These are phyloP conservation scores for Priapulus caudatus DNA, from an alignment of 2,888 invertebrate species.

Conservation along the genomic window DNA sequence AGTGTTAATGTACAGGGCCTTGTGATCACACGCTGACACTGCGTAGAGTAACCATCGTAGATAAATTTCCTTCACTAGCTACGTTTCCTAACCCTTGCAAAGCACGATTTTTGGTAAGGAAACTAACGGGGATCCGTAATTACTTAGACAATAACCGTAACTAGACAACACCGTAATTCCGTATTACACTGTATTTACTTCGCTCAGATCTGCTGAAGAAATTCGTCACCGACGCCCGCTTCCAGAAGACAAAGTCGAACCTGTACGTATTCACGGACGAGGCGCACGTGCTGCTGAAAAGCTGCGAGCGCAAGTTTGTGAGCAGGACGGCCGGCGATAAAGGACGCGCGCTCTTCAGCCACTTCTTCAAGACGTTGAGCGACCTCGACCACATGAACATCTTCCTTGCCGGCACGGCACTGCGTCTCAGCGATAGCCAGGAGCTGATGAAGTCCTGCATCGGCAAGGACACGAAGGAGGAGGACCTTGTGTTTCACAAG, in stretches of 20 bases:
- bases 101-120: too few species aligned
- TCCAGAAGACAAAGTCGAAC: background rate
- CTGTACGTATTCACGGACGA: slow-evolving; percentile 1
- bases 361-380: slow-evolving; percentile 3
- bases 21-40: too few species aligned
- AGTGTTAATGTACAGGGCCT: too few species aligned
- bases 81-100: too few species aligned
- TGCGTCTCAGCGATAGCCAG: background rate
- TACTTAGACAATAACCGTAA: too few species aligned
- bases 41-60: too few species aligned
- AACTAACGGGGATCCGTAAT: too few species aligned
- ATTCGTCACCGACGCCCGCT: background rate
- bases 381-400: background rate
- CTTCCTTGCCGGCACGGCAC: background rate
- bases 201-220: too few species aligned
- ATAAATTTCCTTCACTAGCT: too few species aligned
- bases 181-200: too few species aligned
- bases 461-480: background rate
- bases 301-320: background rate
- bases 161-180: too few species aligned
- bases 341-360: background rate
- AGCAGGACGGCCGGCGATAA: background rate
- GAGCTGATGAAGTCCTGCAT: background rate
- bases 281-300: background rate
- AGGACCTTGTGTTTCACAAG: background rate